Evolutionary conservation across 2,113 vertebrate species (phyloP).

Genomic region (Gymnobelideus leadbeateri): DNA sequence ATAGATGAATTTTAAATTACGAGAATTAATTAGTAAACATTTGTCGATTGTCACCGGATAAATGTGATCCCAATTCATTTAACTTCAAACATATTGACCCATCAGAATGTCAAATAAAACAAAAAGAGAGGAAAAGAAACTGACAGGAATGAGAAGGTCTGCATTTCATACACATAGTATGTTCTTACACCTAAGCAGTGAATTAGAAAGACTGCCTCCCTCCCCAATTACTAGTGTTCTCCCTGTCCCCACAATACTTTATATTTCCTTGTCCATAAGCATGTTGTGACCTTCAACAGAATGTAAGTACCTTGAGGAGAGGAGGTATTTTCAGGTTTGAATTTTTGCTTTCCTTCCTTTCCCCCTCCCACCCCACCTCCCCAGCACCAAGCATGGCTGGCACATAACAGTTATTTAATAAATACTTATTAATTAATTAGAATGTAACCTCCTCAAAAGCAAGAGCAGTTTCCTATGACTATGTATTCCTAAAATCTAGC

Average conservation of each 20-base stretch:
- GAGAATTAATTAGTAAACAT: slow-evolving; percentile 20
- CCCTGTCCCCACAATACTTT: not conserved
- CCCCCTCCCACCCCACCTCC: not conserved
- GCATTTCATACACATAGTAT: not conserved
- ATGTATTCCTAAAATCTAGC: not conserved
- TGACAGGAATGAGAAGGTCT: not conserved
- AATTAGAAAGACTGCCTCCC: not conserved
- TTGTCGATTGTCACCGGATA: slow-evolving; percentile 34
- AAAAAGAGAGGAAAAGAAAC: slow-evolving; percentile 36
- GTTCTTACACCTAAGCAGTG: not conserved
- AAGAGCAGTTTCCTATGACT: not conserved
- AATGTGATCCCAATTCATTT: slow-evolving; percentile 15
- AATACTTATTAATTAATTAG: not conserved
- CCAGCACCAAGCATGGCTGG: not conserved
- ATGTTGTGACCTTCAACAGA: not conserved
- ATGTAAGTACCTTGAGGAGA: not conserved
- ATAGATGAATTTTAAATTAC: slow-evolving; percentile 49
- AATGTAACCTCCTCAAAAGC: not conserved
- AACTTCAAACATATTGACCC: slow-evolving; percentile 14
- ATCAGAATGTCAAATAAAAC: slow-evolving; percentile 42
- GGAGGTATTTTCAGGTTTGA: not conserved
- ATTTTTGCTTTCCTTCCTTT: not conserved
- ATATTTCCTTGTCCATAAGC: not conserved
- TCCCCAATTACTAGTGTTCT: not conserved
- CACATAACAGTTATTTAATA: not conserved